Evolutionary conservation across 2,113 vertebrate species (phyloP).

Genomic region (Psophia crepitans): DNA sequence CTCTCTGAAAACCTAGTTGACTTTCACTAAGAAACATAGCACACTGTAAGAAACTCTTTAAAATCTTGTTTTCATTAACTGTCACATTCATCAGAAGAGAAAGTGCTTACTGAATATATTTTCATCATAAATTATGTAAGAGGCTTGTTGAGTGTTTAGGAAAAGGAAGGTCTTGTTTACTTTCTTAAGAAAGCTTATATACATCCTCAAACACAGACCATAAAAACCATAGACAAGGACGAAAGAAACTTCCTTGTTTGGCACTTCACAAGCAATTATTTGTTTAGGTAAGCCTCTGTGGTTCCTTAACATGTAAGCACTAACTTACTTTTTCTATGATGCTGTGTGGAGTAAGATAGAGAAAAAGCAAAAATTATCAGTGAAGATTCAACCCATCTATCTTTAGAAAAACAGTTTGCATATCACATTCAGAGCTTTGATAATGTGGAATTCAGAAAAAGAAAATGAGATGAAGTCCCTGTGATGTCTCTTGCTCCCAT

Average conservation of each 20-base stretch:
- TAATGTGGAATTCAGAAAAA: not conserved
- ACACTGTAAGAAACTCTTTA: not conserved
- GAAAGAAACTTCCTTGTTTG: not conserved
- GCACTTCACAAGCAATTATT: not conserved
- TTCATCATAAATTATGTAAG: not conserved
- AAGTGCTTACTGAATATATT: not conserved
- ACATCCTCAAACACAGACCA: not conserved
- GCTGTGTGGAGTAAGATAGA: not conserved
- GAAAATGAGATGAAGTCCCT: not conserved
- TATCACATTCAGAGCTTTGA: not conserved
- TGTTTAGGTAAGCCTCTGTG: not conserved
- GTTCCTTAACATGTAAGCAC: not conserved
- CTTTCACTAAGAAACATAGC: not conserved
- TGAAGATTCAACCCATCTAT: not conserved
- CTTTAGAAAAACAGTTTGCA: not conserved
- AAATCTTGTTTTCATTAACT: not conserved
- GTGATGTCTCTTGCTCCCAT: not conserved
- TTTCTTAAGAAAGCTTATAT: not conserved
- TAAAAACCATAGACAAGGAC: not conserved
- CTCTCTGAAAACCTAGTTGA: not conserved
- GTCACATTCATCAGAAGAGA: not conserved
- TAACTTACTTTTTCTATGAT: not conserved
- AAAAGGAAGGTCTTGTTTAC: not conserved
- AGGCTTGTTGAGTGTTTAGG: not conserved
- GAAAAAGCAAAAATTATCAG: not conserved